Base-by-base conservation (phyloP, 1,140 invertebrate genomes). In the Saccostrea cuccullata region DNA sequence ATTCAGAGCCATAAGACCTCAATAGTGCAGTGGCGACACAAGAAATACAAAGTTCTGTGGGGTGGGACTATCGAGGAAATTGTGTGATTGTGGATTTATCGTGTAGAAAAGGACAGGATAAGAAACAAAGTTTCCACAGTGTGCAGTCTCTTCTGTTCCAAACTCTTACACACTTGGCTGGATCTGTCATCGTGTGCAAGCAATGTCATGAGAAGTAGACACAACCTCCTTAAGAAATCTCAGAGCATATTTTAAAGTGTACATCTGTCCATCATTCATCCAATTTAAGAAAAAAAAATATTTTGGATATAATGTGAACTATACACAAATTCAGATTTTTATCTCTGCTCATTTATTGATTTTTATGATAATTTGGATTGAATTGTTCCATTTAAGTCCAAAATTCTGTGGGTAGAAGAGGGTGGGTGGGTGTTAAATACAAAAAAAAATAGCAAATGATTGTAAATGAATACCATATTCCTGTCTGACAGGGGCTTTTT, bases 11-110 rank as follows among this genome's bases (percentile, higher is more conserved):
- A 98, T 84, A 94, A 94, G 86, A 97, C 98, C 95, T 97, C 98
- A 1, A 96, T 97, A 64, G 98, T 99, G 91, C 96, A 96, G 94
- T 99, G 99, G 99, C 96, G 98, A 90, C 97, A 97, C 91, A 96
- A 98, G 91, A 96, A 96, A 90, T 99, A 98, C 94, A 96, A 97
- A 93, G 96, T 99, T 55, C 97, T 97, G 90, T 99, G 98, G 98
- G 98, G 98, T 86, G 99, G 98, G 23, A 95, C 97, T 15, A 93
- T 92, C 0, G 94, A 94, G 86, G 92, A 94, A 88, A 88, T 93
- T 77, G 70, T 77, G 70, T 77, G 70, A 77, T 77, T 77, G 11
- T 77, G 4, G 23, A 77, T 26, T 26, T 77, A 36, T 36, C 70
- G 30, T 11, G 26, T 13, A 30, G 70, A 77, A 26, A 77, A 9